Evolutionary conservation across 2,888 invertebrate genomes (phyloP).

Genomic region (Aleiodes testaceus): DNA sequence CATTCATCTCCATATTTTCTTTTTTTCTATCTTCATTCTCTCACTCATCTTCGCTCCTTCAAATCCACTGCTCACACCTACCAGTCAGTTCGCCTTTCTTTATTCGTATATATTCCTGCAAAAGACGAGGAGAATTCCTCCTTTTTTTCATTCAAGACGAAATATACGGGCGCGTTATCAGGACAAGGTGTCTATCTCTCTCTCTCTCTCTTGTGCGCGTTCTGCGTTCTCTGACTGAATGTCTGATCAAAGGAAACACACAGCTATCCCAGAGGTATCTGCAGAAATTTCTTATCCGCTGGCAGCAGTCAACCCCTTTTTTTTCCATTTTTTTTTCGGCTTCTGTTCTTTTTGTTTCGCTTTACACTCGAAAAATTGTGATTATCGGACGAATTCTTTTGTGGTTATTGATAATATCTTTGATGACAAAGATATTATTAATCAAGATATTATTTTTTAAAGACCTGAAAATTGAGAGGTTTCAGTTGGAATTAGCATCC

Average conservation of each 20-base stretch:
- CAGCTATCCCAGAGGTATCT: constrained; percentile 43
- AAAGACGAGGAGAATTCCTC: too few species aligned
- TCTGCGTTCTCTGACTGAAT: constrained; percentile 46
- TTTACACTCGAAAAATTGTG: constrained; percentile 4
- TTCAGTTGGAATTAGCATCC: constrained; percentile 43
- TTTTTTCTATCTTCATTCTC: constrained; percentile 12
- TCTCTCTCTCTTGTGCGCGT: not conserved
- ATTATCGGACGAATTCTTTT: constrained; percentile 9
- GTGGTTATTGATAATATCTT: not conserved
- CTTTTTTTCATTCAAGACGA: constrained; percentile 28
- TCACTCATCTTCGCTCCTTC: constrained; percentile 8
- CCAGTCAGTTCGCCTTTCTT: constrained; percentile 33
- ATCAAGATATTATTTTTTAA: too few species aligned
- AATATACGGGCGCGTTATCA: constrained; percentile 49
- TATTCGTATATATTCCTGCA: constrained; percentile 31
- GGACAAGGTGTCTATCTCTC: constrained; percentile 36
- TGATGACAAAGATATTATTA: too few species aligned
- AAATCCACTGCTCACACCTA: constrained; percentile 14
- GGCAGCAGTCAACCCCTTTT: constrained; percentile 31
- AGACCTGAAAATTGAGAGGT: not conserved
- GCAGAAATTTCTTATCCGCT: constrained; percentile 47
- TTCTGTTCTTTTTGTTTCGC: constrained; percentile 16
- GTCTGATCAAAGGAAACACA: constrained; percentile 54
- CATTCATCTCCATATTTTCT: constrained; percentile 1
- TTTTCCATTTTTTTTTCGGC: constrained; percentile 20